A percentile compares a stretch with the other conserved stretches of the same genome.
These are phyloP conservation scores for Antheraea pernyi DNA, from an alignment of 1,140 invertebrate genomes.

Conservation along the genomic window DNA sequence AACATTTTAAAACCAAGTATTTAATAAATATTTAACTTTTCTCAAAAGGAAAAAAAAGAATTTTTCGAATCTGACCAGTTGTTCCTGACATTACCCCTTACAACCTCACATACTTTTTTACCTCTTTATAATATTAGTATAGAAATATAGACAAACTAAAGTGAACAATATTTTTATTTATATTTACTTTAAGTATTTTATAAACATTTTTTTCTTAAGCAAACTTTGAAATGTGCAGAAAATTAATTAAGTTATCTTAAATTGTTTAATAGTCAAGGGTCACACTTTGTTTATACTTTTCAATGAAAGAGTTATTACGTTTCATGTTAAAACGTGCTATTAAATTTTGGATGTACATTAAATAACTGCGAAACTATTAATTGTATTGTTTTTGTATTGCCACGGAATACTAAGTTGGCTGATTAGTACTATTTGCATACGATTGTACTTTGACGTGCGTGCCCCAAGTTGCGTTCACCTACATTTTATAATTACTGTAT, in stretches of 20 bases:
- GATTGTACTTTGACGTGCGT: background rate
- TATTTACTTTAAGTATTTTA: too few relatives aligned
- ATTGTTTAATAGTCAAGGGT: background rate
- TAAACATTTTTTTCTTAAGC: too few relatives aligned
- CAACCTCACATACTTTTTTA: too few relatives aligned
- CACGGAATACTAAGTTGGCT: background rate
- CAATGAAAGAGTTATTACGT: background rate
- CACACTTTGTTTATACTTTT: background rate
- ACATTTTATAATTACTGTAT: slow-evolving; percentile 8
- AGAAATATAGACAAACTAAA: too few relatives aligned
- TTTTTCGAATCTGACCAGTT: too few relatives aligned
- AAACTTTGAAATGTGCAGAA: too few relatives aligned
- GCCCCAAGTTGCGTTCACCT: background rate
- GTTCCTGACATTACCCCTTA: too few relatives aligned
- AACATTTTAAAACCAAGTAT: too few relatives aligned
- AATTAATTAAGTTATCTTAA: background rate
- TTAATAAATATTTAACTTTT: too few relatives aligned
- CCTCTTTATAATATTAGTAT: too few relatives aligned
- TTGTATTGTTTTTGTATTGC: slow-evolving; percentile 11
- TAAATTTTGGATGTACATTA: background rate
- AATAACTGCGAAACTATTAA: slow-evolving; percentile 8
- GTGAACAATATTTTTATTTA: too few relatives aligned
- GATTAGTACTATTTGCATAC: background rate
- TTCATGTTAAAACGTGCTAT: background rate
- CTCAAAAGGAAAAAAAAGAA: too few relatives aligned